Evolutionary conservation across 2,113 vertebrate species (phyloP), one percentile per base, ranked within the genome.

Genomic region (Larimichthys polyactis): DNA sequence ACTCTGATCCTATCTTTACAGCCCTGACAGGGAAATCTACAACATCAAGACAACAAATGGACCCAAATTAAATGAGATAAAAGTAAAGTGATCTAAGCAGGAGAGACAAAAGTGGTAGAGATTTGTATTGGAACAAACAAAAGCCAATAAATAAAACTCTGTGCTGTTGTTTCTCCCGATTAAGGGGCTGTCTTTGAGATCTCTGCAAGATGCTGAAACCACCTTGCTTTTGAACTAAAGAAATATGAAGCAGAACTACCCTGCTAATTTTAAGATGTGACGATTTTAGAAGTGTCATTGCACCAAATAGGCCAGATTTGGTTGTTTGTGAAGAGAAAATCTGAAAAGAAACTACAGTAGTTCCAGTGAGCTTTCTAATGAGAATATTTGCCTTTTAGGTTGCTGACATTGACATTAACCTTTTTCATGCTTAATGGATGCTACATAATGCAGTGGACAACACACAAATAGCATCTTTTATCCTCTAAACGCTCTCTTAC

Each of bases 401-500:
- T 75, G 58, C 70, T 74, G 70, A 84, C 74, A 83, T n/a, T 71
- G 67, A 86, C 63, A 63, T 72, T 44, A 70, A 85, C 75, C 78
- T 60, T 85, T 85, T 79, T 51, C 40, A 22, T 71, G 52, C 55
- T 70, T 81, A 76, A 84, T 60, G 32, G 52, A 82, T 64, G 71
- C 40, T 27, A 78, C 15, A 36, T 48, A 57, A 65, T 60, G 75
- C 63, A 65, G 32, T 19, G 8, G 60, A 70, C 51, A 44, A 40
- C 2, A 24, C 11, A 44, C 27, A 73, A 51, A 85, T 5, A 19
- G 20, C 16, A 68, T 16, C 11, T 72, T 77, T 73, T 81, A 90
- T 77, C 82, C 44, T 71, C 64, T 75, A 57, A 82, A 82, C 67
- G 68, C 75, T 81, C 67, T 19, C 52, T 67, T 70, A 72, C 78